Evolutionary conservation across 2,797 vertebrate species (phyloP).

Genomic region (Graptemys geographica): DNA sequence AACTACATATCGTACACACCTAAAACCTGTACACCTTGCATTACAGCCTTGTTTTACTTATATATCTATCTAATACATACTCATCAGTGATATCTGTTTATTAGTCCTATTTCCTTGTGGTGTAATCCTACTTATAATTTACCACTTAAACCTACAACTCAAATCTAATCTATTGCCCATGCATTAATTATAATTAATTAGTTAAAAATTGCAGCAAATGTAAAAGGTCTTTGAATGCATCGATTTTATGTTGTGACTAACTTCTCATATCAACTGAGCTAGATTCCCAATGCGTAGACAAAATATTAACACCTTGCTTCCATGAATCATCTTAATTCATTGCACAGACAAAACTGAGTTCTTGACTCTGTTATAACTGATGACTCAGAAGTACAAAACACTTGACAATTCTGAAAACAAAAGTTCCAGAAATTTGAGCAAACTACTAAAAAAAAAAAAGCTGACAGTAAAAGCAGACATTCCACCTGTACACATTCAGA

Average conservation of each 20-base stretch:
- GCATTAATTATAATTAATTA: background rate
- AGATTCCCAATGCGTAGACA: background rate
- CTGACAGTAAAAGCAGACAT: background rate
- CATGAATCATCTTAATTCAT: background rate
- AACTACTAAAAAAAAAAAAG: background rate
- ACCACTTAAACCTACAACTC: background rate
- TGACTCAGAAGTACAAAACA: background rate
- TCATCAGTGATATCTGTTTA: background rate
- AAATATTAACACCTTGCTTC: conserved; percentile 18
- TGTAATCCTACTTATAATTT: background rate
- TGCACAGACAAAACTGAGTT: background rate
- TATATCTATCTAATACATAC: background rate
- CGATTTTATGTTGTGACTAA: background rate
- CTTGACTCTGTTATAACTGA: background rate
- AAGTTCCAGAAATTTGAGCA: background rate
- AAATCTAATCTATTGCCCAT: background rate
- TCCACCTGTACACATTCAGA: background rate
- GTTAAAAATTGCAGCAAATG: background rate
- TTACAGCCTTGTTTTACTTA: background rate
- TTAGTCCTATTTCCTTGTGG: background rate
- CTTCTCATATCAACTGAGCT: background rate
- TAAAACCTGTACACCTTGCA: background rate
- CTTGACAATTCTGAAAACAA: background rate
- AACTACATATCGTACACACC: background rate
- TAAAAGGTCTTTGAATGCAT: background rate